phyloP scores from a whole-genome alignment of 2,888 invertebrate genomes.

The Diarsia brunnea region DNA sequence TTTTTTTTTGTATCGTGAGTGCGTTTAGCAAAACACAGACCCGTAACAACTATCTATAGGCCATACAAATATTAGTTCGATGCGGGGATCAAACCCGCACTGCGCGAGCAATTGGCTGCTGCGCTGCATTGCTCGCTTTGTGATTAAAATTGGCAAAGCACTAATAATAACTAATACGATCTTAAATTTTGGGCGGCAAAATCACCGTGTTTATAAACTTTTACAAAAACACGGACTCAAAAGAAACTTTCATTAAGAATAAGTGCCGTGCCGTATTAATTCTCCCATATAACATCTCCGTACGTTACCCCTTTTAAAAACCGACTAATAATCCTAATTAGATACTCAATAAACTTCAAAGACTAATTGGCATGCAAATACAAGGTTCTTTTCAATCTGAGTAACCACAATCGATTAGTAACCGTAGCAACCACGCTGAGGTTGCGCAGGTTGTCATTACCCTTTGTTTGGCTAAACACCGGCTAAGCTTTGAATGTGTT shows the following conservation, averaged over 20 bases:
- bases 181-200: no score
- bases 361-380: slow-evolving; percentile 38
- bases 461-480: slow-evolving; percentile 54
- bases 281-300: neutral
- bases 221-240: slow-evolving; percentile 26
- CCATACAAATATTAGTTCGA: no score
- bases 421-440: slow-evolving; percentile 6
- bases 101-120: no score
- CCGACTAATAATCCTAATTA: slow-evolving; percentile 49
- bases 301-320: slow-evolving; percentile 21
- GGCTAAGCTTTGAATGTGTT: slow-evolving; percentile 31
- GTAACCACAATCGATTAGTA: slow-evolving; percentile 49
- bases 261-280: neutral
- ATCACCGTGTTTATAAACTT: neutral
- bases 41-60: no score
- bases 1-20: no score
- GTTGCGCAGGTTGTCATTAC: slow-evolving; percentile 35
- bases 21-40: no score
- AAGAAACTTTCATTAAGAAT: neutral
- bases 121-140: no score
- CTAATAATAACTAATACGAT: no score
- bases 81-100: no score
- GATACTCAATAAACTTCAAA: slow-evolving; percentile 46
- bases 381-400: slow-evolving; percentile 27
- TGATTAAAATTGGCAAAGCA: neutral